Evolutionary conservation across 2,797 vertebrate species (phyloP).

Genomic region (Cossypha polioptera): DNA sequence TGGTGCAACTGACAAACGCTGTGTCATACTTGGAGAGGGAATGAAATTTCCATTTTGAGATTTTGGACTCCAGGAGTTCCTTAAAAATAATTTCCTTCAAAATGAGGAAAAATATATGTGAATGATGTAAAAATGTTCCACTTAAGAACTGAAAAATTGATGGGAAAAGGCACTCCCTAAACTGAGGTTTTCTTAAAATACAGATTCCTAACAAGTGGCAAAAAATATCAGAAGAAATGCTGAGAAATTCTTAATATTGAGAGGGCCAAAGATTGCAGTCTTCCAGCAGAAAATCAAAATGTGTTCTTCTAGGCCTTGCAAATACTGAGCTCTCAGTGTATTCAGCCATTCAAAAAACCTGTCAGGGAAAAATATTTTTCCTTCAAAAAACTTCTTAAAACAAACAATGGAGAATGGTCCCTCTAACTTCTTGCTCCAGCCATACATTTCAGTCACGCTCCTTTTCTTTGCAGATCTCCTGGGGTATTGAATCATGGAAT

Average conservation of each 20-base stretch:
- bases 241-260: not conserved
- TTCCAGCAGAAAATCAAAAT: conserved; percentile 4
- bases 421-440: not conserved
- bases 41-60: not conserved
- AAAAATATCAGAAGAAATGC: not conserved
- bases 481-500: not conserved
- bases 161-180: not conserved
- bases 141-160: not conserved
- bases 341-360: not conserved
- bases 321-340: not conserved
- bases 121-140: not conserved
- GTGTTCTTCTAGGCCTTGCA: not conserved
- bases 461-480: not conserved
- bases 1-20: not conserved
- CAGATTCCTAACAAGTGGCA: not conserved
- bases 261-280: not conserved
- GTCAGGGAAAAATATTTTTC: not conserved
- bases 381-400: not conserved
- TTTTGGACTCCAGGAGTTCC: not conserved
- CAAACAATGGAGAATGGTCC: not conserved
- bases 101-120: not conserved
- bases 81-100: not conserved
- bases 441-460: not conserved
- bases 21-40: not conserved
- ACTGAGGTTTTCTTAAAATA: not conserved